These are phyloP conservation scores for Aegypius monachus DNA, from an alignment of 2,113 vertebrate species.

Conservation along the genomic window DNA sequence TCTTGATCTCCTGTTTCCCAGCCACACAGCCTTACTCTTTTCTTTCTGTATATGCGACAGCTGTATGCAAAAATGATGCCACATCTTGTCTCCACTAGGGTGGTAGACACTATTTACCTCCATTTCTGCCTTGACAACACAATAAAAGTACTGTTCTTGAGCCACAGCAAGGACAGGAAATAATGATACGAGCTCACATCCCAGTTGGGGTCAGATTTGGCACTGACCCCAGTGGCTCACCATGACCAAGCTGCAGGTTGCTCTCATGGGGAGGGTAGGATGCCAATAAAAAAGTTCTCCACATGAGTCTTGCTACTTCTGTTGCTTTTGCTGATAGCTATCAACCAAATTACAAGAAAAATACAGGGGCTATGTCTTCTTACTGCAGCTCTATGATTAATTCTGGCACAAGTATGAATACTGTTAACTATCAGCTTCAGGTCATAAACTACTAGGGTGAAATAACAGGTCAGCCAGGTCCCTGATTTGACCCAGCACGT, in stretches of 20 bases:
- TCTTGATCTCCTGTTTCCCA: neutral
- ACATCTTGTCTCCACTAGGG: neutral
- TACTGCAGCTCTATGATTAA: neutral
- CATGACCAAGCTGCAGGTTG: neutral
- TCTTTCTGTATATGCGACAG: neutral
- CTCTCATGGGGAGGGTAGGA: neutral
- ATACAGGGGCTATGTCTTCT: neutral
- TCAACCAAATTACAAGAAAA: neutral
- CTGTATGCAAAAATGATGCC: conserved; percentile 15
- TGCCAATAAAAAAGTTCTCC: neutral
- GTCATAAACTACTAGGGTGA: neutral
- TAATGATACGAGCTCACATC: neutral
- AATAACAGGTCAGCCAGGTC: neutral
- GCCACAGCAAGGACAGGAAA: neutral
- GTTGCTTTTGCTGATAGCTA: neutral
- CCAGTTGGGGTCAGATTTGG: neutral
- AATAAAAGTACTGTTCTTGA: neutral
- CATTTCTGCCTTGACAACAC: neutral
- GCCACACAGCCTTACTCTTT: neutral
- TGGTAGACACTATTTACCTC: neutral
- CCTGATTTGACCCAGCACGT: neutral
- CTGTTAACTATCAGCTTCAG: neutral
- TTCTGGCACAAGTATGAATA: neutral
- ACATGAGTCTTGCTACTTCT: neutral
- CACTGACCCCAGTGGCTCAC: neutral